Evolutionary conservation across 2,888 invertebrate species (phyloP).

Genomic region (Elysia crispata): DNA sequence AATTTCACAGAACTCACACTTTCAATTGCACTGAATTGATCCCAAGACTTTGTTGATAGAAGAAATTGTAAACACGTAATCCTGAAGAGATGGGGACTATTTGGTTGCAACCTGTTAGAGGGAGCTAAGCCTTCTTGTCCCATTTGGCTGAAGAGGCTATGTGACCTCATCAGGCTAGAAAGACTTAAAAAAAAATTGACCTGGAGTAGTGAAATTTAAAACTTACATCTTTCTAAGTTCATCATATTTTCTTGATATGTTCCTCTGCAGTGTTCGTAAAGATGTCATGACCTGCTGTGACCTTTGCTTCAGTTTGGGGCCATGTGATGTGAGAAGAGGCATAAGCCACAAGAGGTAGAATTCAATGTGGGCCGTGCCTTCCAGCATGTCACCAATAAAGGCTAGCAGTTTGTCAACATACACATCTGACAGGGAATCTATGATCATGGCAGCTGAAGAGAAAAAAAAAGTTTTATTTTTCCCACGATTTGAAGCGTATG

Average conservation of each 20-base stretch:
- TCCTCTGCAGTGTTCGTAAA: constrained; percentile 83
- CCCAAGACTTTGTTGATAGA: no score
- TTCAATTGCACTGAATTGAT: no score
- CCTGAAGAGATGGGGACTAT: no score
- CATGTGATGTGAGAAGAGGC: constrained; percentile 83
- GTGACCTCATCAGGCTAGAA: no score
- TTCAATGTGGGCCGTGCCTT: constrained; percentile 89
- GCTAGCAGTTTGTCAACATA: constrained; percentile 87
- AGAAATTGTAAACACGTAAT: no score
- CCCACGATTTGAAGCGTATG: no score
- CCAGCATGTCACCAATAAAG: constrained; percentile 85
- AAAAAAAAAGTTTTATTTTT: background rate
- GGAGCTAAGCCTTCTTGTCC: no score
- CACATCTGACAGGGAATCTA: constrained; percentile 84
- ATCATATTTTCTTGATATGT: constrained; percentile 86
- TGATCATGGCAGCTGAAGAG: constrained; percentile 86
- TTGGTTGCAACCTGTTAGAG: no score
- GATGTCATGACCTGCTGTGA: constrained; percentile 82
- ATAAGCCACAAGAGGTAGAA: constrained; percentile 90
- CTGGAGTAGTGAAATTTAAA: background rate
- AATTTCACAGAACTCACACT: no score
- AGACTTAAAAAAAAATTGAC: background rate
- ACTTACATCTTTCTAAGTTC: constrained; percentile 89
- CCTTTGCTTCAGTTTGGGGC: constrained; percentile 78
- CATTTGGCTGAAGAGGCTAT: no score